Percentiles rank a stretch among this genome's conserved stretches.
phyloP scores from a whole-genome alignment of 2,888 invertebrate genomes.

The Diachrysia chrysitis region DNA sequence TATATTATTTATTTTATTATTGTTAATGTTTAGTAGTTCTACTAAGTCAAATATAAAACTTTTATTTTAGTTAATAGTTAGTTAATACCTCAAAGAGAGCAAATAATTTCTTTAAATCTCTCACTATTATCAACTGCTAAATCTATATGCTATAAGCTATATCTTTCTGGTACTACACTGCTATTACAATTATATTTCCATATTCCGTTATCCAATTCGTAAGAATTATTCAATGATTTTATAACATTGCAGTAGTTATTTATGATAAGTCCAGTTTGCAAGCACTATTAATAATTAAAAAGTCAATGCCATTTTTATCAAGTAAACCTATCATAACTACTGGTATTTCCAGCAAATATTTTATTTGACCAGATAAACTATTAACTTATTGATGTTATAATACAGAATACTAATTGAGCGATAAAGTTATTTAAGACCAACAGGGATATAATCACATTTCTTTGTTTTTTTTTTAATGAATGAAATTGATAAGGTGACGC shows the following conservation, averaged over 20 bases:
- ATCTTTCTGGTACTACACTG: too few species aligned
- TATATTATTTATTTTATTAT: too few species aligned
- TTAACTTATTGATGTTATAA: not conserved
- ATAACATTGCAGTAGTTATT: not conserved
- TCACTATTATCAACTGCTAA: too few species aligned
- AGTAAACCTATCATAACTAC: not conserved
- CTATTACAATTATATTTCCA: too few species aligned
- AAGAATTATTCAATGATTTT: too few species aligned
- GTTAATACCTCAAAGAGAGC: too few species aligned
- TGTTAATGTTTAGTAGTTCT: too few species aligned
- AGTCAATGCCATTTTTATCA: not conserved
- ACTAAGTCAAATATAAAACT: too few species aligned
- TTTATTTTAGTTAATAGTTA: too few species aligned
- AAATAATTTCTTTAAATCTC: too few species aligned
- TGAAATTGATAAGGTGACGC: not conserved
- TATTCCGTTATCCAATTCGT: too few species aligned
- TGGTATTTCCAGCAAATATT: not conserved
- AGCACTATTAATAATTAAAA: not conserved
- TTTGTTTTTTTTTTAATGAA: not conserved
- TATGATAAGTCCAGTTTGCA: not conserved
- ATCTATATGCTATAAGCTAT: too few species aligned
- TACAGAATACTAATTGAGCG: not conserved
- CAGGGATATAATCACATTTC: not conserved
- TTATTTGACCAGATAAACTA: not conserved
- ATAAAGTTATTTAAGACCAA: not conserved